Conservation (phyloP, 2,888 invertebrate genomes). For the Sphecodes monilicornis region DNA sequence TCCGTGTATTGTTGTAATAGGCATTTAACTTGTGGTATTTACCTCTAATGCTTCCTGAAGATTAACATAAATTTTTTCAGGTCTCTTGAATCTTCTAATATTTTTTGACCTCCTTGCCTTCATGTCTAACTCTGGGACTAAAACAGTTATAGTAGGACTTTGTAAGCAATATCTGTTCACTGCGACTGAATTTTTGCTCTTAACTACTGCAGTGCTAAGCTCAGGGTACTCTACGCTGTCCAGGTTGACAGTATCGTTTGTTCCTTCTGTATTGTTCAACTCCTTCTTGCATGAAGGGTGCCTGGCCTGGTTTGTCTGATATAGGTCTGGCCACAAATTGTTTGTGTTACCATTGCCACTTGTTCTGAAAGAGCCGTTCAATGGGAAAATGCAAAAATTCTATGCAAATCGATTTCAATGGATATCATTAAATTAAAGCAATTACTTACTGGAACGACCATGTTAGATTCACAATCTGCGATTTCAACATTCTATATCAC, state of each 20-base stretch:
- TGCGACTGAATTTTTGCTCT: neutral
- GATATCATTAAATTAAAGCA: neutral
- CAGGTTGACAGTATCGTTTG: neutral
- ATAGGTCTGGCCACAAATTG: conserved; percentile 49
- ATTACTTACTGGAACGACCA: conserved; percentile 53
- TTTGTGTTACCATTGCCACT: conserved; percentile 13
- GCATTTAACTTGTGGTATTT: neutral
- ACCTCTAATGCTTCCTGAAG: conserved; percentile 67
- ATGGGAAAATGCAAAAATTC: neutral
- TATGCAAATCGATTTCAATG: neutral
- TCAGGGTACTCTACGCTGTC: conserved; percentile 46
- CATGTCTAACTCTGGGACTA: neutral
- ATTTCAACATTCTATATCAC: conserved; percentile 27
- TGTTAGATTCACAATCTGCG: conserved; percentile 29
- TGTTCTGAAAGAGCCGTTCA: conserved; percentile 14
- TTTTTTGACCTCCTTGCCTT: conserved; percentile 15
- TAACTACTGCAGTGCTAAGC: conserved; percentile 12
- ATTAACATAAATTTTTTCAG: conserved; percentile 63
- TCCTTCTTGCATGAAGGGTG: conserved; percentile 9
- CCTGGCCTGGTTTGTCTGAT: conserved; percentile 25
- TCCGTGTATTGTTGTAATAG: neutral
- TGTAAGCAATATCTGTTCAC: neutral
- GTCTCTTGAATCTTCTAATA: conserved; percentile 17
- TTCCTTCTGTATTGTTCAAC: neutral
- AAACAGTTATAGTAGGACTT: conserved; percentile 2